Conservation (phyloP, 2,113 vertebrate species). For the Hippotragus niger region DNA sequence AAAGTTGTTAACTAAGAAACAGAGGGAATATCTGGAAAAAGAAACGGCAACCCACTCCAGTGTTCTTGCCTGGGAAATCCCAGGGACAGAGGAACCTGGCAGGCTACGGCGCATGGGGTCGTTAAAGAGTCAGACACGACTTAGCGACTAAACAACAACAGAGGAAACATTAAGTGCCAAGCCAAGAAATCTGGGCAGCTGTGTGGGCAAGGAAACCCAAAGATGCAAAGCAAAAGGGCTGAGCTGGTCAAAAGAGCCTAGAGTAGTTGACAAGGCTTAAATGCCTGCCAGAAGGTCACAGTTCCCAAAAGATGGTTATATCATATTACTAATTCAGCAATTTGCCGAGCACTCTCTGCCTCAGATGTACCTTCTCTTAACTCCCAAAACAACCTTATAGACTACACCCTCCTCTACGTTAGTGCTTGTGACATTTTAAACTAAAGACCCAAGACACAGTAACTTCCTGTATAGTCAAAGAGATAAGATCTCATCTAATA, state of each 20-base stretch:
- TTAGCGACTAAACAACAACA: neutral
- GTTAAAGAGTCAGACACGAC: neutral
- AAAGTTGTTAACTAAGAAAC: neutral
- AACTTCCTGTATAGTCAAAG: neutral
- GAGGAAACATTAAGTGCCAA: neutral
- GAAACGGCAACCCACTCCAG: neutral
- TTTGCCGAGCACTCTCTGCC: neutral
- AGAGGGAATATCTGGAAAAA: neutral
- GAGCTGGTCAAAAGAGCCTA: neutral
- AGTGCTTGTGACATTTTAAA: neutral
- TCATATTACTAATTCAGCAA: neutral
- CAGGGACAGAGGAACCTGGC: neutral
- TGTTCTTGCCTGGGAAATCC: neutral
- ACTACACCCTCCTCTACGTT: neutral
- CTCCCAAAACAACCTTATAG: neutral
- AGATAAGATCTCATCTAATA: neutral
- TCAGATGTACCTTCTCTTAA: neutral
- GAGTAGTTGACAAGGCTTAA: neutral
- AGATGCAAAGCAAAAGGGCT: neutral
- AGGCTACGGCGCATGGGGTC: neutral
- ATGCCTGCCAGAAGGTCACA: neutral
- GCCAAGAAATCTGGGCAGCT: neutral
- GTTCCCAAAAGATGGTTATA: neutral
- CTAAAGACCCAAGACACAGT: neutral
- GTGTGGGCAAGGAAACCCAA: neutral